These are phyloP conservation scores for Volucella zonaria DNA, from an alignment of 2,888 invertebrate genomes.

Conservation along the genomic window DNA sequence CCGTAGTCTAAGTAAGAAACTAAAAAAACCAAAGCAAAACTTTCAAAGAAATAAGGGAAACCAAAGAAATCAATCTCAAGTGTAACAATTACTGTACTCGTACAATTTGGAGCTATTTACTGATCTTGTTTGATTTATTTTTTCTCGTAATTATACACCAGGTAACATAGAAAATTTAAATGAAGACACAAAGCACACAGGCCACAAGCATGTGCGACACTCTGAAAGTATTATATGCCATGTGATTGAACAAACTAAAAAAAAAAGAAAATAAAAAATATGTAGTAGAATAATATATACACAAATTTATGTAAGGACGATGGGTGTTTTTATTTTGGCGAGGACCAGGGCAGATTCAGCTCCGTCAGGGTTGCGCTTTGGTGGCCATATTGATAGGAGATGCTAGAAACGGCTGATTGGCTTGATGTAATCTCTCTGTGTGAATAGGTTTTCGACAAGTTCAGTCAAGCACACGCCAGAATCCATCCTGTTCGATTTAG, in stretches of 20 bases:
- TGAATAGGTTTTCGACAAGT: too few relatives aligned
- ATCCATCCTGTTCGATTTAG: too few relatives aligned
- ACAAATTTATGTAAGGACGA: conserved; percentile 52
- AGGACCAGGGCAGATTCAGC: too few relatives aligned
- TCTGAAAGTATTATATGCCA: conserved; percentile 65
- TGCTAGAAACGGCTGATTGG: too few relatives aligned
- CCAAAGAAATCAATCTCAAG: conserved; percentile 33
- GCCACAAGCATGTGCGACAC: conserved; percentile 49
- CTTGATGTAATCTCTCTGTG: too few relatives aligned
- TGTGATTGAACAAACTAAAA: conserved; percentile 61
- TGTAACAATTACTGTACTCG: conserved; percentile 47
- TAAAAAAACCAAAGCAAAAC: not conserved
- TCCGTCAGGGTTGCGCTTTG: too few relatives aligned
- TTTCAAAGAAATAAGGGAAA: not conserved
- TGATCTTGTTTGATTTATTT: conserved; percentile 42
- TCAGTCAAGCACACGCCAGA: too few relatives aligned
- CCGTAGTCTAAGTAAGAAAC: conserved; percentile 48
- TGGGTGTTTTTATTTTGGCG: not conserved
- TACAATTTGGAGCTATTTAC: conserved; percentile 64
- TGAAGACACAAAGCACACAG: conserved; percentile 16
- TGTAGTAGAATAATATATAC: conserved; percentile 60
- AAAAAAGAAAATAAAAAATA: conserved; percentile 27
- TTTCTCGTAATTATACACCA: conserved; percentile 11
- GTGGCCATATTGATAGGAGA: too few relatives aligned
- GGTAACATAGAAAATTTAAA: conserved; percentile 9